These are phyloP conservation scores for Neomonachus schauinslandi DNA, from an alignment of 2,113 vertebrate genomes.

Conservation along the genomic window DNA sequence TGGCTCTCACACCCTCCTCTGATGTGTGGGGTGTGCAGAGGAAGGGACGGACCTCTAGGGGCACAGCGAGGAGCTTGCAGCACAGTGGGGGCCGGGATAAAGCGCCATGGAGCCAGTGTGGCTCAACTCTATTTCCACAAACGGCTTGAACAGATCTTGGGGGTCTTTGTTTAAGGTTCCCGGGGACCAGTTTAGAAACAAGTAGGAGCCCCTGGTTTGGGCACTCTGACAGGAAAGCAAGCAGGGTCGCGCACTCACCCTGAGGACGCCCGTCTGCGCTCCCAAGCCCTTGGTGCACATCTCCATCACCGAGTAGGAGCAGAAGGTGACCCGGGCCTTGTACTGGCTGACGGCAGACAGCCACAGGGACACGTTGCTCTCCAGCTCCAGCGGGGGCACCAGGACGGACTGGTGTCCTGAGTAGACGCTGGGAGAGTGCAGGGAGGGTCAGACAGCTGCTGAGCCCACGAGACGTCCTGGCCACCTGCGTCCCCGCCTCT, in stretches of 20 bases:
- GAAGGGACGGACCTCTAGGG: background rate
- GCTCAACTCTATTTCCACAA: background rate
- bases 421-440: conserved; percentile 82
- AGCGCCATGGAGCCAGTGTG: accelerated
- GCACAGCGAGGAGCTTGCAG: background rate
- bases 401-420: conserved; percentile 97
- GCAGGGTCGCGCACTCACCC: conserved; percentile 86
- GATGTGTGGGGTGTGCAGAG: background rate
- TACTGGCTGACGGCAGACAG: conserved; percentile 96
- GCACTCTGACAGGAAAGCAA: background rate
- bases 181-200: accelerated
- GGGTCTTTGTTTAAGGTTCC: background rate
- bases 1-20: background rate
- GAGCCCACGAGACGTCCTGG: background rate
- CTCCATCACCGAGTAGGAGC: conserved; percentile 98
- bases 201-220: too few species aligned
- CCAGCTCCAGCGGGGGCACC: conserved; percentile 96
- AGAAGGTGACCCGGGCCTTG: conserved; percentile 97
- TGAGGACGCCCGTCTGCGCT: conserved; percentile 91
- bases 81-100: background rate
- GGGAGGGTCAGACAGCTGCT: background rate
- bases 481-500: too few species aligned
- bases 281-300: conserved; percentile 98
- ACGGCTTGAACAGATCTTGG: background rate
- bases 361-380: conserved; percentile 96